These are phyloP conservation scores for Bovichtus variegatus DNA, from an alignment of 2,797 vertebrate genomes.

Conservation along the genomic window DNA sequence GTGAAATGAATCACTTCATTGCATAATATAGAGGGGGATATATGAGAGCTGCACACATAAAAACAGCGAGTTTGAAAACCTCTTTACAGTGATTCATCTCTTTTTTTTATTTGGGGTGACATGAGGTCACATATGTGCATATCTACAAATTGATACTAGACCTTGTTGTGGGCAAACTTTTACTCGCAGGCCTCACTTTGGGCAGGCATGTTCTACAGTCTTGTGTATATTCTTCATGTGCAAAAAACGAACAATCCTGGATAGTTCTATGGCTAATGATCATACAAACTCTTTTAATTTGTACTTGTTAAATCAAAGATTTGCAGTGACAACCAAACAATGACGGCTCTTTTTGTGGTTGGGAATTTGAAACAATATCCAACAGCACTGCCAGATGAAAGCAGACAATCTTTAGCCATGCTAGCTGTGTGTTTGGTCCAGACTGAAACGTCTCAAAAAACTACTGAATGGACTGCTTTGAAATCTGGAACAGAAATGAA, in stretches of 20 bases:
- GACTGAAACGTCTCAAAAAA: neutral
- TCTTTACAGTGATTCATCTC: neutral
- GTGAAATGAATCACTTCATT: constrained; percentile 36
- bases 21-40: constrained; percentile 29
- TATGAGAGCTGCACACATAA: constrained; percentile 13
- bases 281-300: neutral
- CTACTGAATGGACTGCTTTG: neutral
- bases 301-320: neutral
- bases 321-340: neutral
- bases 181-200: too few relatives aligned
- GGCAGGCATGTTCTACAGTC: too few relatives aligned
- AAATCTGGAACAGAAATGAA: neutral
- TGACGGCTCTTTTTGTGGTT: neutral
- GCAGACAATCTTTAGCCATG: neutral
- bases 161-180: too few relatives aligned
- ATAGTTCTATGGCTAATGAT: neutral
- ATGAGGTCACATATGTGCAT: neutral
- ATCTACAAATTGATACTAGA: neutral
- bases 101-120: neutral
- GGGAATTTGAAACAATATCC: neutral
- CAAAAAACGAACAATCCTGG: neutral
- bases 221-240: neutral
- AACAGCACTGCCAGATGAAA: neutral
- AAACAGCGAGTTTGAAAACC: neutral
- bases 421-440: neutral